Base-by-base conservation (phyloP, 1,140 invertebrate species). In the Sipha flava region DNA sequence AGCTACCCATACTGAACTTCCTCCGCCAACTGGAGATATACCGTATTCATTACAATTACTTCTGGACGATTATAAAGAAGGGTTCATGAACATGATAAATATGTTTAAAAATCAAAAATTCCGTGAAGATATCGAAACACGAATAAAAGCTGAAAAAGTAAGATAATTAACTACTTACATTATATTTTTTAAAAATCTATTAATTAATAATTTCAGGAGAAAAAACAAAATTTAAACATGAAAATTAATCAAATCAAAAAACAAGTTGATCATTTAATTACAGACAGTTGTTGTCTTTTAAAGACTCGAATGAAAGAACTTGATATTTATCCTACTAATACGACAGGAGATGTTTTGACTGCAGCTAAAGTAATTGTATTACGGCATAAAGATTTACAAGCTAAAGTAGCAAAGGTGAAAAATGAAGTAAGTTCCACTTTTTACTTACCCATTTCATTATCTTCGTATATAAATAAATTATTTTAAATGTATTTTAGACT, bases 331-430 rank as follows among this genome's bases (percentile, higher is more conserved):
- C 90, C 91, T 9, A 91, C 91, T 3, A 92, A 90, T 79, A 93
- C 94, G 0, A 91, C 92, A 43, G 72, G 62, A 34, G 95, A 97
- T 86, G 87, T 97, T 68, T 87, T 97, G 14, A 90, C 91, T 1
- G 95, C 95, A 86, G 94, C 95, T 34, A 96, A 97, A 85, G 94
- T 96, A 86, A 97, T 98, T 82, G 94, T 97, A 9, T 89, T 94
- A 57, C 87, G 93, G 47, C 95, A 97, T 84, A 96, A 96, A 84
- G 94, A 97, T 83, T 86, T 97, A 23, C 94, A 97, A 87, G 91
- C 91, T 54, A 93, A 94, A 85, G 93, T 92, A 0, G 91, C 91
- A 83, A 92, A 92, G 84, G 86, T 97, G 52, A 93, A 96, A 84
- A 88, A 90, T 23, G 92, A 96, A 87, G 94, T 97, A 54, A 85